Evolutionary conservation across 1,140 invertebrate genomes (phyloP).

Genomic region (Anastatus disparis): DNA sequence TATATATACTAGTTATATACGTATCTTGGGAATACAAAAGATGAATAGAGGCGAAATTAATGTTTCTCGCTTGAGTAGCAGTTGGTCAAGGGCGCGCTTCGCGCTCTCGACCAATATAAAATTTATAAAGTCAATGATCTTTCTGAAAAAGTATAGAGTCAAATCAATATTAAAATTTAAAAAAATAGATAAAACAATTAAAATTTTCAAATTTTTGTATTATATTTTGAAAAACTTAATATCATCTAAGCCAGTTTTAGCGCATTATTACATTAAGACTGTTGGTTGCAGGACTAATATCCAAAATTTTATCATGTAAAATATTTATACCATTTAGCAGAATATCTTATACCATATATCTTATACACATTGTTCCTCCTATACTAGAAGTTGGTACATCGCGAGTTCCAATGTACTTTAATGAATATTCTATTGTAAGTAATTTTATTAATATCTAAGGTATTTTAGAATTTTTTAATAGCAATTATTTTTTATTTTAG

Average conservation of each 20-base stretch:
- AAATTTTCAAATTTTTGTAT: neutral
- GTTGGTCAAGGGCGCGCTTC: no score
- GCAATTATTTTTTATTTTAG: no score
- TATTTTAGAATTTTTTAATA: no score
- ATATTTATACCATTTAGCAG: conserved; percentile 68
- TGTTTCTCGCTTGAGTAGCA: no score
- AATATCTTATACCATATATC: conserved; percentile 71
- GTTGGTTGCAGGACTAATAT: conserved; percentile 65
- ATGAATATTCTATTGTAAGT: conserved; percentile 13
- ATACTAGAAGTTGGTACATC: conserved; percentile 3
- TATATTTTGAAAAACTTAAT: neutral
- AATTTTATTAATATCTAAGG: neutral
- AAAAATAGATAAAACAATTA: neutral
- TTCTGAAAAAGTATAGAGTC: no score
- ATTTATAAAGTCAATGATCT: no score
- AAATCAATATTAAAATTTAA: neutral
- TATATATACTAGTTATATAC: no score
- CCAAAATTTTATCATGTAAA: conserved; percentile 68
- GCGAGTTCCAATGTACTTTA: conserved; percentile 28
- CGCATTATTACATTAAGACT: no score
- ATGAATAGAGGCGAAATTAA: no score
- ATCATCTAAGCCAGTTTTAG: no score
- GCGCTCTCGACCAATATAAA: no score
- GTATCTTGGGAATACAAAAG: no score
- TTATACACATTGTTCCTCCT: conserved; percentile 63